phyloP scores from a whole-genome alignment of 1,140 invertebrate genomes.

The Vollenhovia emeryi region DNA sequence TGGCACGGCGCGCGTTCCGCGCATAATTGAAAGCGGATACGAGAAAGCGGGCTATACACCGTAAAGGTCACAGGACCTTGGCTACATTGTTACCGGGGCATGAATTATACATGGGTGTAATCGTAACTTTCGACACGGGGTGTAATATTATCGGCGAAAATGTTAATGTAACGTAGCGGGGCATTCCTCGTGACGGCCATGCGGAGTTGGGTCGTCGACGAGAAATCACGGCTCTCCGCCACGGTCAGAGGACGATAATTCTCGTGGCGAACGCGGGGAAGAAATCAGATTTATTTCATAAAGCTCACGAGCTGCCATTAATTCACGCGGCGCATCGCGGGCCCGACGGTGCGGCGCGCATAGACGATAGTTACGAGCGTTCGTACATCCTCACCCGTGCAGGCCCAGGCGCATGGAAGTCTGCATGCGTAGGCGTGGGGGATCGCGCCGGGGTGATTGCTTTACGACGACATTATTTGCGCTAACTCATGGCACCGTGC shows the following conservation, averaged over 20 bases:
- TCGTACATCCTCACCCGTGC: slow-evolving; percentile 44
- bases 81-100: slow-evolving; percentile 24
- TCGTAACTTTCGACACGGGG: slow-evolving; percentile 42
- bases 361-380: slow-evolving; percentile 60
- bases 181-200: not conserved
- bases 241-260: not conserved
- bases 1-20: slow-evolving; percentile 25
- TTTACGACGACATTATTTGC: slow-evolving; percentile 83
- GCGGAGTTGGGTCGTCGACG: not conserved
- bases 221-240: not conserved
- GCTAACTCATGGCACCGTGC: slow-evolving; percentile 75
- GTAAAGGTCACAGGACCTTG: slow-evolving; percentile 21
- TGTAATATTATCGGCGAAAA: slow-evolving; percentile 32
- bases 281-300: slow-evolving; percentile 70
- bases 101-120: slow-evolving; percentile 48
- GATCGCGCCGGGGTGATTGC: slow-evolving; percentile 73
- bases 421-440: slow-evolving; percentile 55
- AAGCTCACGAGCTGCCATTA: slow-evolving; percentile 67
- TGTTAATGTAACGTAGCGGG: slow-evolving; percentile 24
- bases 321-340: slow-evolving; percentile 36
- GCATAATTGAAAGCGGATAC: slow-evolving; percentile 48
- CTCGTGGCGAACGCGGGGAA: not conserved
- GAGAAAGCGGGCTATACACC: slow-evolving; percentile 33
- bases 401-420: slow-evolving; percentile 35
- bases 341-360: not conserved